phyloP scores from a whole-genome alignment of 2,888 invertebrate species.

The Scaeva pyrastri region DNA sequence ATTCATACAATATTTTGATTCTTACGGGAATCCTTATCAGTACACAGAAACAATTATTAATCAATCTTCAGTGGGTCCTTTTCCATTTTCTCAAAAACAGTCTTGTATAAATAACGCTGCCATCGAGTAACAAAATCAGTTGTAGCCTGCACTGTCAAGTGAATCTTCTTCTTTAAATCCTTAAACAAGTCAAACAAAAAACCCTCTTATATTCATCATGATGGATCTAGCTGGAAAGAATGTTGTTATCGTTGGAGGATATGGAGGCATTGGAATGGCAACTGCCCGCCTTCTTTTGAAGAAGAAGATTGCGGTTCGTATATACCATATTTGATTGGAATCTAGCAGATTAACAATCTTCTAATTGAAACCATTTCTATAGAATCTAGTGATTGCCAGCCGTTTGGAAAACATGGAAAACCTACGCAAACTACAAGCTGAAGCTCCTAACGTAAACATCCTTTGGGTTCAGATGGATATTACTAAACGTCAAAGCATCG shows the following conservation, averaged over 20 bases:
- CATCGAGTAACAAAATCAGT: constrained; percentile 49
- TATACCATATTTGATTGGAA: neutral
- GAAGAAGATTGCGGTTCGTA: constrained; percentile 79
- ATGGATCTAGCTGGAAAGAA: constrained; percentile 81
- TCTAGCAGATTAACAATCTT: neutral
- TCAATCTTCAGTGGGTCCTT: constrained; percentile 34
- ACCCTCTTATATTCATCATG: constrained; percentile 77
- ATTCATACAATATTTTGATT: constrained; percentile 36
- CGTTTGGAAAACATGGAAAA: constrained; percentile 81
- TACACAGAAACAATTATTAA: constrained; percentile 20
- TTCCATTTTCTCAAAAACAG: neutral
- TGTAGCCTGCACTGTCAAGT: constrained; percentile 64
- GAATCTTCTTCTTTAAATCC: constrained; percentile 64
- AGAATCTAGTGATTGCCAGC: constrained; percentile 81
- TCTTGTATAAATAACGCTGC: constrained; percentile 54
- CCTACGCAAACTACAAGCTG: constrained; percentile 80
- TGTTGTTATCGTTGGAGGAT: constrained; percentile 81
- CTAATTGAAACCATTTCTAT: neutral
- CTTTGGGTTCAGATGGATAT: constrained; percentile 80
- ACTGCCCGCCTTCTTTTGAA: constrained; percentile 80
- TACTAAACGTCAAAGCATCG: constrained; percentile 79
- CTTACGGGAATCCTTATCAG: constrained; percentile 39
- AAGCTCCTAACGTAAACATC: constrained; percentile 78
- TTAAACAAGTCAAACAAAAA: constrained; percentile 41
- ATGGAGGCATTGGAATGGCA: constrained; percentile 80